Evolutionary conservation across 2,113 vertebrate species (phyloP).

Genomic region (Platysteira castanea): DNA sequence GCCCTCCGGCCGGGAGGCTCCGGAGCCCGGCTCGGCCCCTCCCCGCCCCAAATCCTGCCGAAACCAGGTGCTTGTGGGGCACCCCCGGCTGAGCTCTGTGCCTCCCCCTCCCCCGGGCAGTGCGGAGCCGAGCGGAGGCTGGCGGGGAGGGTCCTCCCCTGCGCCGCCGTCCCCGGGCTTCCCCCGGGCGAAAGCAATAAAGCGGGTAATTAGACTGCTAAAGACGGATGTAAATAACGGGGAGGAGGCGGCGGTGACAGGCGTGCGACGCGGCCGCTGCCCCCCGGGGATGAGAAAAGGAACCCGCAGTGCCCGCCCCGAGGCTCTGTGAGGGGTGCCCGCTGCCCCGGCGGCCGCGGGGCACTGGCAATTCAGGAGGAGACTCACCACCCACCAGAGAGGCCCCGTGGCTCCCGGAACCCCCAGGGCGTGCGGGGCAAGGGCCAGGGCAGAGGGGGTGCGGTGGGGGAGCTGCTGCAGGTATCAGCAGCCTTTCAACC

Average conservation of each 20-base stretch:
- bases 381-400: accelerated
- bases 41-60: not conserved
- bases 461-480: accelerated
- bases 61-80: not conserved
- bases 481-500: not conserved
- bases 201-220: conserved; percentile 99
- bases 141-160: conserved; percentile 78
- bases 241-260: conserved; percentile 94
- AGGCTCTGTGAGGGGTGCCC: conserved; percentile 45
- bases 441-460: not conserved
- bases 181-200: conserved; percentile 99
- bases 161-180: conserved; percentile 85
- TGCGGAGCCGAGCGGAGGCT: conserved; percentile 5
- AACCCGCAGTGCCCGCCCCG: conserved; percentile 74
- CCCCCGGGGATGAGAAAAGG: conserved; percentile 84
- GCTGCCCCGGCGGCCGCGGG: not conserved
- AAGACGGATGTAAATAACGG: conserved; percentile 99
- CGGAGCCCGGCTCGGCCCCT: not conserved
- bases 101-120: not conserved
- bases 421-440: too few species aligned
- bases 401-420: not conserved
- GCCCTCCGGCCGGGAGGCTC: not conserved
- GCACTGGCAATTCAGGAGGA: not conserved
- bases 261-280: conserved; percentile 86
- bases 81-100: not conserved